phyloP scores from a whole-genome alignment of 2,797 vertebrate species.

The Dryobates pubescens region DNA sequence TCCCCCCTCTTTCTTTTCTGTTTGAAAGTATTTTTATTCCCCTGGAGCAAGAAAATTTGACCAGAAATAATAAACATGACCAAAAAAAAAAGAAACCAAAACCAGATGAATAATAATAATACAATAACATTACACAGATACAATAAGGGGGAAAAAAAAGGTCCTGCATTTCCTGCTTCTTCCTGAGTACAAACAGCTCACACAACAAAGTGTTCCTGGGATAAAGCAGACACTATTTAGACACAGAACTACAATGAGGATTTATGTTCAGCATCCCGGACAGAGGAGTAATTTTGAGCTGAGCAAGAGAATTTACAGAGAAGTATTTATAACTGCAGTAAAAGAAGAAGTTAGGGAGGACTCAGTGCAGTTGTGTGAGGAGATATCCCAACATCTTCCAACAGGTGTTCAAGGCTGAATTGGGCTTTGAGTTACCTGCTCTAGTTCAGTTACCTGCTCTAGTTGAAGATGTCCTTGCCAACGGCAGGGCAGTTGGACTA shows the following conservation, averaged over 20 bases:
- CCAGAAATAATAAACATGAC: neutral
- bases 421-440: neutral
- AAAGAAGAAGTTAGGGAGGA: neutral
- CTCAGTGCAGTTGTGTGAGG: neutral
- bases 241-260: neutral
- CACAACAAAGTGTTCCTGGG: neutral
- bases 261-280: neutral
- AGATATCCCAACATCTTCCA: neutral
- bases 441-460: neutral
- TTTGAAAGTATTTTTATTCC: neutral
- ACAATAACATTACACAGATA: neutral
- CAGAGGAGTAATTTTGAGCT: neutral
- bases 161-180: neutral
- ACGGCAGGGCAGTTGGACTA: neutral
- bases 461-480: neutral
- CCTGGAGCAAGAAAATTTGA: neutral
- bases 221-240: neutral
- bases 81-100: neutral
- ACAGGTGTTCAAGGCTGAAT: neutral
- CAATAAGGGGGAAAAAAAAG: neutral
- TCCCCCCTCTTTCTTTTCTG: neutral
- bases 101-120: neutral
- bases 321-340: neutral
- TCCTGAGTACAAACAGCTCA: neutral
- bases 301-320: neutral